phyloP scores from a whole-genome alignment of 2,888 invertebrate species.

The Stratiomys singularior region DNA sequence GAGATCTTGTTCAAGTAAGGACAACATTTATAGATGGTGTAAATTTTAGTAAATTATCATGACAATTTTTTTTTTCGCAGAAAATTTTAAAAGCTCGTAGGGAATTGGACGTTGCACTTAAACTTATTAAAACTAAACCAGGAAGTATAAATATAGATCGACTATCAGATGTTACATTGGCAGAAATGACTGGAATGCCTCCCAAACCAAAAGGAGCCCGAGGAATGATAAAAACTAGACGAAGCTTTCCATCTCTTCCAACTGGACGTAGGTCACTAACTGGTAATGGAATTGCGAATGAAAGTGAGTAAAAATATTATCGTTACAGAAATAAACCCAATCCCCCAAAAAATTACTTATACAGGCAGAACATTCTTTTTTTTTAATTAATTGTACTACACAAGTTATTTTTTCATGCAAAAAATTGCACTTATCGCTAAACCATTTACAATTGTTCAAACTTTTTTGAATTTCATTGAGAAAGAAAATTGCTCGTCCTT shows the following conservation, averaged over 20 bases:
- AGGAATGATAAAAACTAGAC: slow-evolving; percentile 12
- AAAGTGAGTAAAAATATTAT: slow-evolving; percentile 13
- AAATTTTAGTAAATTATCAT: background rate
- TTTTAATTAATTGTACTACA: too few relatives aligned
- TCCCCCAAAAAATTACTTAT: too few relatives aligned
- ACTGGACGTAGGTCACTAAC: background rate
- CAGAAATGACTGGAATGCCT: slow-evolving; percentile 1
- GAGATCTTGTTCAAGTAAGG: slow-evolving; percentile 24
- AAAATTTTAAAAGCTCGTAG: slow-evolving; percentile 35
- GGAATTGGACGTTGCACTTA: slow-evolving; percentile 21
- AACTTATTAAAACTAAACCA: slow-evolving; percentile 1
- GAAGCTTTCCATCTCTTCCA: slow-evolving; percentile 3
- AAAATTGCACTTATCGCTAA: too few relatives aligned
- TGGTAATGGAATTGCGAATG: background rate
- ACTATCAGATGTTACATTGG: slow-evolving; percentile 8
- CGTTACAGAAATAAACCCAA: too few relatives aligned
- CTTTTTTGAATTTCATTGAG: too few relatives aligned
- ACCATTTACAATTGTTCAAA: too few relatives aligned
- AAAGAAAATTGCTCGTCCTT: too few relatives aligned
- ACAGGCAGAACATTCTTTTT: too few relatives aligned
- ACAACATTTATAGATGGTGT: too few relatives aligned
- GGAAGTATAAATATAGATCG: slow-evolving; percentile 7
- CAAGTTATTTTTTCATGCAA: too few relatives aligned
- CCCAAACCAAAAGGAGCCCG: background rate
- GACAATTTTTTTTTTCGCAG: background rate